Evolutionary conservation across 1,140 invertebrate species (phyloP), one percentile per base, ranked within the genome.

Genomic region (Trinorchestia longiramus): DNA sequence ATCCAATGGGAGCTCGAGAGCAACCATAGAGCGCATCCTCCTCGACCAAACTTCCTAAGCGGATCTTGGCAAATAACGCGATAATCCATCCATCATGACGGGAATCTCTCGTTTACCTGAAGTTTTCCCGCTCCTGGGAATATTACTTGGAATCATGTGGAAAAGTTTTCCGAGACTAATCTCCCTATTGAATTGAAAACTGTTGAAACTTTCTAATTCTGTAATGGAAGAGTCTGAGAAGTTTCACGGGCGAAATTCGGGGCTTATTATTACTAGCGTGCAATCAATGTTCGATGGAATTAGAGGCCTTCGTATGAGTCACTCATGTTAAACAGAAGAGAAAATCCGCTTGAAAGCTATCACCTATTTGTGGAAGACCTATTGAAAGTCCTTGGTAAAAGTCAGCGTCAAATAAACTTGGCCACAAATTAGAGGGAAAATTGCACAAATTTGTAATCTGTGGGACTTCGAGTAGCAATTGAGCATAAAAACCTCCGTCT

Each of bases 121-220:
- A 94, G 92, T 94, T 94, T 94, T 94, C 92, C 92, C 92, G 92
- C 92, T 94, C 92, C 92, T 94, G 92, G 92, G 92, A 94, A 94
- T 94, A 94, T 94, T 94, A 94, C 92, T 94, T 94, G 92, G 92
- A 94, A 94, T 94, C 92, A 94, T 94, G 92, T 94, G 92, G 92
- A 94, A 94, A 94, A 94, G 92, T 94, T 94, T 94, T 47, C 92
- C 92, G 19, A 94, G 92, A 47, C 92, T 94, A 94, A 94, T 94
- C 92, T 94, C 92, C 92, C 92, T 94, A 94, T 94, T 94, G 92
- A 94, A 94, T 94, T 94, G 92, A 94, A 94, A 94, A 94, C 92
- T 94, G 92, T 94, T 94, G 92, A 94, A 94, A 94, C 92, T 94
- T 94, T 94, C 92, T 94, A 94, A 94, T 94, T 94, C 92, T 94